Evolutionary conservation across 1,140 invertebrate genomes (phyloP).

Genomic region (Drosophila kurseongensis): DNA sequence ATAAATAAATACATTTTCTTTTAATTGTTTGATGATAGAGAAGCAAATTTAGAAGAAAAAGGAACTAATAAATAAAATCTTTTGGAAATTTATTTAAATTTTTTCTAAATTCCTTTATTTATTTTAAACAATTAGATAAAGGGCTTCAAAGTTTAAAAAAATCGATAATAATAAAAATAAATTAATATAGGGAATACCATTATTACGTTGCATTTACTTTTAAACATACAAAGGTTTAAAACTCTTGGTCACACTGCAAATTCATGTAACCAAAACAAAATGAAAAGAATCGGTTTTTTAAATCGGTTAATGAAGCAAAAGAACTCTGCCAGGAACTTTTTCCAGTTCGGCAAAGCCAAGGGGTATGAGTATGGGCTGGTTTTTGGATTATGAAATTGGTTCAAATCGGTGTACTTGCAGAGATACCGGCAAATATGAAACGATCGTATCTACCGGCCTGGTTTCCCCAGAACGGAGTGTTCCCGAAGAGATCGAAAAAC

Average conservation of each 20-base stretch:
- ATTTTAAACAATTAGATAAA: too few species aligned
- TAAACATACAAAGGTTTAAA: background rate
- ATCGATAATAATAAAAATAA: background rate
- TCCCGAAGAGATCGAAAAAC: constrained; percentile 88
- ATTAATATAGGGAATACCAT: background rate
- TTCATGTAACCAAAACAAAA: constrained; percentile 36
- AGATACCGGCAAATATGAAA: constrained; percentile 89
- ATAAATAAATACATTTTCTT: constrained; percentile 14
- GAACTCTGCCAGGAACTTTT: constrained; percentile 16
- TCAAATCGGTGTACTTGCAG: constrained; percentile 44
- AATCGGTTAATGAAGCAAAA: constrained; percentile 10
- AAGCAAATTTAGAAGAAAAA: too few species aligned
- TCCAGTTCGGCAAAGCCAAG: constrained; percentile 35
- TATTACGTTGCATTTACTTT: background rate
- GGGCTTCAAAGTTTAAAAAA: too few species aligned
- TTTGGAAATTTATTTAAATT: too few species aligned
- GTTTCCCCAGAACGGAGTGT: constrained; percentile 87
- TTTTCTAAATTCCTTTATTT: too few species aligned
- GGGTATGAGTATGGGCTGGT: constrained; percentile 6
- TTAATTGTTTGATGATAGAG: background rate
- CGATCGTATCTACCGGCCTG: constrained; percentile 87
- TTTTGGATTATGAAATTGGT: background rate
- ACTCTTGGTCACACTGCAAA: constrained; percentile 8
- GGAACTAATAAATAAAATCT: too few species aligned
- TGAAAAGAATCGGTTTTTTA: constrained; percentile 19